Evolutionary conservation across 2,797 vertebrate species (phyloP).

Genomic region (Graptemys geographica): DNA sequence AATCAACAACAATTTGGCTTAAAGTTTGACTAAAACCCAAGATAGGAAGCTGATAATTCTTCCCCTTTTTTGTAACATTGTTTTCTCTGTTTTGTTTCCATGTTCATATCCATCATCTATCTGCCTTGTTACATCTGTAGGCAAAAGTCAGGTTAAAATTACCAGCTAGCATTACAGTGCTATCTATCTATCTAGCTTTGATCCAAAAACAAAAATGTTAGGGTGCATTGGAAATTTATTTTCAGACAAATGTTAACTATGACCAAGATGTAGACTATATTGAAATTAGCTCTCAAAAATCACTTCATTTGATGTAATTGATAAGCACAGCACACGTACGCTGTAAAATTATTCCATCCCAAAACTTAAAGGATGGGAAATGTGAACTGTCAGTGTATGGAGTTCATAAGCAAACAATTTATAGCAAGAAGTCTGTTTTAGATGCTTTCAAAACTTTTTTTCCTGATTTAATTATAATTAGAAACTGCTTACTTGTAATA

Average conservation of each 20-base stretch:
- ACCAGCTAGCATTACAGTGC: neutral
- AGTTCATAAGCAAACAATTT: neutral
- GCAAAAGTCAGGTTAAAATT: neutral
- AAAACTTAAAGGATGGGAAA: neutral
- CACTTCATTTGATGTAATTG: rapidly evolving
- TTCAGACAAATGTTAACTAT: neutral
- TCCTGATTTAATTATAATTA: conserved; percentile 30
- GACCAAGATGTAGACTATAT: neutral
- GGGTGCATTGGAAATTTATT: rapidly evolving
- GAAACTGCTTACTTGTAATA: conserved; percentile 47
- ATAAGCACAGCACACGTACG: neutral
- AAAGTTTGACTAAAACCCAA: neutral
- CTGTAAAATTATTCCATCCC: neutral
- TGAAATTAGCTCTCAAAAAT: neutral
- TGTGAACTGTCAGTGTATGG: rapidly evolving
- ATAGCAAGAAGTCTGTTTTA: neutral
- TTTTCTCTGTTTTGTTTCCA: neutral
- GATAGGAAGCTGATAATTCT: neutral
- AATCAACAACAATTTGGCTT: neutral
- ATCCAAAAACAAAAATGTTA: neutral
- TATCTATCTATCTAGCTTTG: neutral
- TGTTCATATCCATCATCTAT: neutral
- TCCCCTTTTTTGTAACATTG: neutral
- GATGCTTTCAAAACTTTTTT: conserved; percentile 43
- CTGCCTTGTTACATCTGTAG: neutral